phyloP scores from a whole-genome alignment of 2,113 vertebrate genomes.

The Pardalotus punctatus region DNA sequence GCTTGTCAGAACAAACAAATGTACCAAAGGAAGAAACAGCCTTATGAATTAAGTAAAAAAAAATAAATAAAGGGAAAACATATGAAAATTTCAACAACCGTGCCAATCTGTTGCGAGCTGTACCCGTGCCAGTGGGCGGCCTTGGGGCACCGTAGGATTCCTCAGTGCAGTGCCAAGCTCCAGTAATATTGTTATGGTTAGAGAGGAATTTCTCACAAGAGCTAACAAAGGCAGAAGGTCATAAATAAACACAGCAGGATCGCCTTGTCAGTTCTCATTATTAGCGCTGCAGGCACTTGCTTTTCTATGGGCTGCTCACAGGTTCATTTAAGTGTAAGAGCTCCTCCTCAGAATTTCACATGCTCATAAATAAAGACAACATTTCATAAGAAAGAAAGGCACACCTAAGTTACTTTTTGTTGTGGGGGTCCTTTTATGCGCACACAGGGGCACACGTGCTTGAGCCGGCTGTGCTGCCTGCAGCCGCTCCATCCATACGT shows the following conservation, averaged over 20 bases:
- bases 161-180: conserved; percentile 76
- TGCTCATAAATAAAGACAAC: conserved; percentile 72
- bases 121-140: conserved; percentile 68
- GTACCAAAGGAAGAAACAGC: conserved; percentile 4
- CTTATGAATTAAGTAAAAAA: conserved; percentile 51
- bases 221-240: conserved; percentile 86
- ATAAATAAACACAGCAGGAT: conserved; percentile 83
- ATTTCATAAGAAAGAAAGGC: conserved; percentile 56
- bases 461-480: background rate
- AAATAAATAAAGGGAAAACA: conserved; percentile 46
- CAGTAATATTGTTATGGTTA: conserved; percentile 75
- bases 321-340: conserved; percentile 78
- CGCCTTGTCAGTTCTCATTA: conserved; percentile 84
- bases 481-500: accelerated
- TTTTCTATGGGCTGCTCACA: conserved; percentile 73
- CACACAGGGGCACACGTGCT: background rate
- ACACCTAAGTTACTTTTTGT: background rate
- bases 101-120: conserved; percentile 69
- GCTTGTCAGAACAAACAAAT: conserved; percentile 12
- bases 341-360: conserved; percentile 71
- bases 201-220: conserved; percentile 82
- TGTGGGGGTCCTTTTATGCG: background rate
- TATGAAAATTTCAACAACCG: conserved; percentile 15
- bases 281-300: conserved; percentile 76
- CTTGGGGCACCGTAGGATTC: conserved; percentile 69